Percentiles rank a stretch among this genome's conserved stretches.
These are phyloP conservation scores for Lepisosteus osseus DNA, from an alignment of 2,113 vertebrate genomes.

Conservation along the genomic window DNA sequence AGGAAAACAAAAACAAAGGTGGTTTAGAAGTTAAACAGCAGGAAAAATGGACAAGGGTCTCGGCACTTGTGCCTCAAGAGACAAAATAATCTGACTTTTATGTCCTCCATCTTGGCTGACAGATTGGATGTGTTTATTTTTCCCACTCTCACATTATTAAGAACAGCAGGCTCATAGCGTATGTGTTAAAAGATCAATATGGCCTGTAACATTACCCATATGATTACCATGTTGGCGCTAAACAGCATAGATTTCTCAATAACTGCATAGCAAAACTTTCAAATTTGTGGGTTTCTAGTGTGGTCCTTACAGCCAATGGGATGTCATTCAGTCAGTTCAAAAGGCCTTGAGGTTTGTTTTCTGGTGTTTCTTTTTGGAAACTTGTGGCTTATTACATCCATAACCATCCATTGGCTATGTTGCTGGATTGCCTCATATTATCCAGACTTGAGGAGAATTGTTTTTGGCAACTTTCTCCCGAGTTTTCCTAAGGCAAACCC, in stretches of 20 bases:
- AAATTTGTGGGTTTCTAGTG: constrained; percentile 70
- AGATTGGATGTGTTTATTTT: constrained; percentile 43
- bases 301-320: constrained; percentile 58
- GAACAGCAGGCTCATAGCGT: constrained; percentile 44
- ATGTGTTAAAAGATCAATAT: constrained; percentile 54
- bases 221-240: constrained; percentile 46
- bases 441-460: constrained; percentile 67
- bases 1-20: neutral
- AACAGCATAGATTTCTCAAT: constrained; percentile 62
- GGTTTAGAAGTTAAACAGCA: constrained; percentile 28
- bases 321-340: constrained; percentile 67
- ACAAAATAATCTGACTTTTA: constrained; percentile 7
- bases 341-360: constrained; percentile 69
- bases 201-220: constrained; percentile 44
- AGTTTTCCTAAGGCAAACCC: constrained; percentile 59
- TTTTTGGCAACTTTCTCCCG: constrained; percentile 65
- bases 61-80: neutral
- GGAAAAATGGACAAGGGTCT: neutral
- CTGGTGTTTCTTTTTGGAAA: constrained; percentile 74
- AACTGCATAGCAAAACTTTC: constrained; percentile 70
- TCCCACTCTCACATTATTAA: constrained; percentile 31
- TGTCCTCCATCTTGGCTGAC: no score
- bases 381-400: constrained; percentile 72
- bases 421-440: constrained; percentile 72
- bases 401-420: constrained; percentile 62